Percentiles rank a stretch among this genome's conserved stretches.
Conservation (phyloP, 92 coral and sea anemone species). For the Palythoa caribaeorum region DNA sequence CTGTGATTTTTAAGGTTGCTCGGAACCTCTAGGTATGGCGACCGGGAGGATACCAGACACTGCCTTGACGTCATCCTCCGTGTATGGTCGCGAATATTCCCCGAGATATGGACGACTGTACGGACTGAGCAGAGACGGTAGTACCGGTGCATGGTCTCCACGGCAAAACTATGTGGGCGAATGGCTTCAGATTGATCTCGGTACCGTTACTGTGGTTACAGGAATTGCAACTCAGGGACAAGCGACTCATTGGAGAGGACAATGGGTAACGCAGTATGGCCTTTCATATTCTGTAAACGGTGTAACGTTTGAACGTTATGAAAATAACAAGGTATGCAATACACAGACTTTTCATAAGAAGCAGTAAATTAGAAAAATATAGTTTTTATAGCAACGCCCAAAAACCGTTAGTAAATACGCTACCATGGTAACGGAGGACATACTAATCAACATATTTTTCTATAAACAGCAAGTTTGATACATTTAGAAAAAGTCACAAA, state of each 20-base stretch:
- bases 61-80: conserved; percentile 22
- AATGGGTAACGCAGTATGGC: neutral
- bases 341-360: neutral
- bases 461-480: too few species aligned
- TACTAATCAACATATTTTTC: too few species aligned
- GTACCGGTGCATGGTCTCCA: conserved; percentile 18
- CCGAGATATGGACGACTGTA: conserved; percentile 28
- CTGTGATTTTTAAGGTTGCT: neutral
- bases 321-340: neutral
- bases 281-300: neutral
- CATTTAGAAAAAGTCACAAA: too few species aligned
- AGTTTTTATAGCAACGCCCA: neutral
- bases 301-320: neutral
- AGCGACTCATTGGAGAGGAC: neutral
- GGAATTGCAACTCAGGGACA: conserved; percentile 17
- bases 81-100: neutral
- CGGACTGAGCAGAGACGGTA: neutral
- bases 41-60: conserved; percentile 6
- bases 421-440: too few species aligned
- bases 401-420: too few species aligned
- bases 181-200: conserved; percentile 37
- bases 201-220: neutral
- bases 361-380: neutral
- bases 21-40: conserved; percentile 35
- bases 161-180: neutral